Percentiles rank a stretch among this genome's conserved stretches.
phyloP scores from a whole-genome alignment of 2,113 vertebrate genomes.

The Lanius ludovicianus region DNA sequence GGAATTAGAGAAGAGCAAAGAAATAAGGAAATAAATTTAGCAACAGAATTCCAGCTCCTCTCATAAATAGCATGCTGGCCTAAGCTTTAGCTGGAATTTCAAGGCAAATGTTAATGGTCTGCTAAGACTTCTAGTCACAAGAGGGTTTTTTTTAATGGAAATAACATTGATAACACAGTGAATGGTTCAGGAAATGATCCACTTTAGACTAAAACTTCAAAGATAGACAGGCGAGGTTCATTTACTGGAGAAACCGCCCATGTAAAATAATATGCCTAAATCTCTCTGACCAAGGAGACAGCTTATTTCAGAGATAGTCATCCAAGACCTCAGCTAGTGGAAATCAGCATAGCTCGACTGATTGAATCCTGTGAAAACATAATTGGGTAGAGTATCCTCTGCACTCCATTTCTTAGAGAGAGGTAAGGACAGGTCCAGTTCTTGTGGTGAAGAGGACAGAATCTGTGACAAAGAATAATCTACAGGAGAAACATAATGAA shows the following conservation, averaged over 20 bases:
- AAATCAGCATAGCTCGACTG: conserved; percentile 32
- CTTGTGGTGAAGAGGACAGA: not conserved
- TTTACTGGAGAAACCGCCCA: conserved; percentile 12
- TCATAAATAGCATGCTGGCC: conserved; percentile 1
- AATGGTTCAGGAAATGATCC: conserved; percentile 46
- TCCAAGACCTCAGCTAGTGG: not conserved
- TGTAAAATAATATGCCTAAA: conserved; percentile 49
- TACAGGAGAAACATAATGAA: not conserved
- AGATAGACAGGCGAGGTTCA: not conserved
- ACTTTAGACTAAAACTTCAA: conserved; percentile 48
- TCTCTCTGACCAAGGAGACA: not conserved
- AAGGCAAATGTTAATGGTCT: conserved; percentile 38
- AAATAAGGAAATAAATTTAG: not conserved
- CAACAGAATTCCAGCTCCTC: not conserved
- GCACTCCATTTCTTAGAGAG: not conserved
- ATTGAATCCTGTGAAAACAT: not conserved
- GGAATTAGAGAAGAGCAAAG: conserved; percentile 24
- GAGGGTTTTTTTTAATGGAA: not conserved
- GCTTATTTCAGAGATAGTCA: conserved; percentile 47
- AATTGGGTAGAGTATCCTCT: not conserved
- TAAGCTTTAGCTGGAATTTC: conserved; percentile 45
- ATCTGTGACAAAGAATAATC: not conserved
- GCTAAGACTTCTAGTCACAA: not conserved
- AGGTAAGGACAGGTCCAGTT: not conserved
- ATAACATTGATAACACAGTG: conserved; percentile 5